Conservation (phyloP, 1,140 invertebrate genomes). For the Drosophila guanche region DNA sequence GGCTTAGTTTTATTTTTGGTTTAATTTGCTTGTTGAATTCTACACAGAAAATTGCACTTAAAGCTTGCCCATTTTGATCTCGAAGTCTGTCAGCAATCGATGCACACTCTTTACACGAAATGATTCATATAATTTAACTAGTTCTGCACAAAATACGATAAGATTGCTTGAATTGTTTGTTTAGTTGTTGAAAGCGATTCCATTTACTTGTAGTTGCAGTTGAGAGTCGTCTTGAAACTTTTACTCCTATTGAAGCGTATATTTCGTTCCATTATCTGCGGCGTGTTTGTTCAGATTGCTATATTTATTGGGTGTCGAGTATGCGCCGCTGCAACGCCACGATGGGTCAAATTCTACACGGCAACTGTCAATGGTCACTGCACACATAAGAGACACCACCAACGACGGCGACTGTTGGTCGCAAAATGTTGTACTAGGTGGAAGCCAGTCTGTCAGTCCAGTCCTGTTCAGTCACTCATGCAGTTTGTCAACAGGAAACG, state of each 20-base stretch:
- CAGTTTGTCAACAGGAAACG: constrained; percentile 39
- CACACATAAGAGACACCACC: constrained; percentile 18
- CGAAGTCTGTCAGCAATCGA: too few species aligned
- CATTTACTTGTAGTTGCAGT: constrained; percentile 67
- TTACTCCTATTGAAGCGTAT: constrained; percentile 76
- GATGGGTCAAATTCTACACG: constrained; percentile 42
- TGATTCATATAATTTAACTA: too few species aligned
- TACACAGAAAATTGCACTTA: too few species aligned
- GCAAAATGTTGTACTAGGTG: constrained; percentile 25
- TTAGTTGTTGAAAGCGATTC: not conserved
- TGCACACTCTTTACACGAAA: too few species aligned
- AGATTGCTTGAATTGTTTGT: too few species aligned
- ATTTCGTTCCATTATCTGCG: constrained; percentile 67
- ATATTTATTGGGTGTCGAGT: not conserved
- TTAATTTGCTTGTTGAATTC: too few species aligned
- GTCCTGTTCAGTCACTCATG: constrained; percentile 25
- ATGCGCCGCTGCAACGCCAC: constrained; percentile 9
- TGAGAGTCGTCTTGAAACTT: constrained; percentile 72
- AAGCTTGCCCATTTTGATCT: too few species aligned
- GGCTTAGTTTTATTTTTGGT: too few species aligned
- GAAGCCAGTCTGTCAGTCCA: too few species aligned
- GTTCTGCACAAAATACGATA: too few species aligned
- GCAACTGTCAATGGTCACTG: constrained; percentile 36
- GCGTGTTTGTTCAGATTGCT: not conserved
- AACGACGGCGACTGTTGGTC: constrained; percentile 46